These are phyloP conservation scores for Lonchura striata DNA, from an alignment of 2,113 vertebrate species.

Conservation along the genomic window DNA sequence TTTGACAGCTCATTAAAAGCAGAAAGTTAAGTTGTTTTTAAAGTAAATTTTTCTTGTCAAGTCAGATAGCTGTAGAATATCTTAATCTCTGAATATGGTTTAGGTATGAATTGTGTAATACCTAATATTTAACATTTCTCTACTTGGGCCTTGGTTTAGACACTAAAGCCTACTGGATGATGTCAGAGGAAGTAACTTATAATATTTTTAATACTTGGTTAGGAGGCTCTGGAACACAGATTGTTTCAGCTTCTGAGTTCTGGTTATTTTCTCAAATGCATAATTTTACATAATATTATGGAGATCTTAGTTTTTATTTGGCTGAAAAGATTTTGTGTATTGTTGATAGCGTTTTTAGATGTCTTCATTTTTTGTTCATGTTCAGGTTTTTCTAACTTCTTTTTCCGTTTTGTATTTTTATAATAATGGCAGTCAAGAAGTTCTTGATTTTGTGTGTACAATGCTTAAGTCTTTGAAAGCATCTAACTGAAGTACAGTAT, in stretches of 20 bases:
- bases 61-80: not conserved
- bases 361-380: not conserved
- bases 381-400: fast-evolving
- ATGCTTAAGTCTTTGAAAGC: not conserved
- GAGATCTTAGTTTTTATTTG: not conserved
- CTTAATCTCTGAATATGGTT: not conserved
- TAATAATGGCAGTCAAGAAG: not conserved
- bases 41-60: not conserved
- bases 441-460: fast-evolving
- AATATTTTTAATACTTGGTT: not conserved
- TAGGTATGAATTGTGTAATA: not conserved
- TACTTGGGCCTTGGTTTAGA: not conserved
- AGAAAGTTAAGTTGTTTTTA: not conserved
- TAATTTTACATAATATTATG: not conserved
- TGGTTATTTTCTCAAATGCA: not conserved
- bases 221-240: not conserved
- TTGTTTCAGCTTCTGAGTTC: not conserved
- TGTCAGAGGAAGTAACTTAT: not conserved
- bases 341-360: not conserved
- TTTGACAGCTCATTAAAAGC: not conserved
- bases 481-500: not conserved
- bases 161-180: not conserved
- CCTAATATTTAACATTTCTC: not conserved
- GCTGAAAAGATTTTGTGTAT: not conserved
- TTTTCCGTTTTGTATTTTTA: fast-evolving